Conservation (phyloP, 2,888 invertebrate species). For the Portevinia maculata region DNA sequence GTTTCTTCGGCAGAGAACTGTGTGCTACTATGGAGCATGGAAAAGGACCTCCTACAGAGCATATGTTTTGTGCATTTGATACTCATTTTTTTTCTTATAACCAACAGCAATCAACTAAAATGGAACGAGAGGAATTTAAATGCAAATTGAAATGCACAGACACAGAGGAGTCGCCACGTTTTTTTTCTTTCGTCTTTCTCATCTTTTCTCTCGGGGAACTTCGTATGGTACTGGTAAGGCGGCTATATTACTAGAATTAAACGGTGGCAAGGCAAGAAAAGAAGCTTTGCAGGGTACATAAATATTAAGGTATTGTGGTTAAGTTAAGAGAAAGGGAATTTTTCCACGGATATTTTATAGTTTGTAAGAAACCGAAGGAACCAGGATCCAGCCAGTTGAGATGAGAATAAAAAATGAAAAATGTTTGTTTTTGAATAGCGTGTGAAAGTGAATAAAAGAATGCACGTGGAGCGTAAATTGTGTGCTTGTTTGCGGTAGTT, state of each 20-base stretch:
- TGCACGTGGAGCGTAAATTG: slow-evolving; percentile 35
- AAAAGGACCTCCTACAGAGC: slow-evolving; percentile 31
- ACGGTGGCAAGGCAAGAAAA: slow-evolving; percentile 6
- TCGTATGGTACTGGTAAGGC: slow-evolving; percentile 35
- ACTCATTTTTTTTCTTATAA: slow-evolving; percentile 33
- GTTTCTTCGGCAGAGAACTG: not conserved
- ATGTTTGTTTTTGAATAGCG: slow-evolving; percentile 21
- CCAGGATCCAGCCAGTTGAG: not conserved
- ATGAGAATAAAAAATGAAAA: not conserved
- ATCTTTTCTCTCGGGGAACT: slow-evolving; percentile 3
- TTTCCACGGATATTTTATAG: slow-evolving; percentile 34
- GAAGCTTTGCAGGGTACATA: slow-evolving; percentile 8
- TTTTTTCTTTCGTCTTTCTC: not conserved
- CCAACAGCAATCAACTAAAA: slow-evolving; percentile 55
- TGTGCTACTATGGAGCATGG: not conserved
- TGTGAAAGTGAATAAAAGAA: slow-evolving; percentile 45
- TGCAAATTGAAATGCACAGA: slow-evolving; percentile 62
- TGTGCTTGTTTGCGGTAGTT: slow-evolving; percentile 45
- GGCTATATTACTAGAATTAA: slow-evolving; percentile 45
- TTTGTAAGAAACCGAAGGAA: slow-evolving; percentile 15
- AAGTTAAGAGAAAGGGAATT: slow-evolving; percentile 11
- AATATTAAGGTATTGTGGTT: slow-evolving; percentile 44
- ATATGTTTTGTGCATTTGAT: slow-evolving; percentile 36
- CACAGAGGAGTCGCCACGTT: slow-evolving; percentile 28
- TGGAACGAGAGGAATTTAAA: slow-evolving; percentile 56